Percentiles rank a stretch among this genome's conserved stretches.
These are phyloP conservation scores for Helobdella robusta DNA, from an alignment of 2,888 invertebrate genomes.

Conservation along the genomic window DNA sequence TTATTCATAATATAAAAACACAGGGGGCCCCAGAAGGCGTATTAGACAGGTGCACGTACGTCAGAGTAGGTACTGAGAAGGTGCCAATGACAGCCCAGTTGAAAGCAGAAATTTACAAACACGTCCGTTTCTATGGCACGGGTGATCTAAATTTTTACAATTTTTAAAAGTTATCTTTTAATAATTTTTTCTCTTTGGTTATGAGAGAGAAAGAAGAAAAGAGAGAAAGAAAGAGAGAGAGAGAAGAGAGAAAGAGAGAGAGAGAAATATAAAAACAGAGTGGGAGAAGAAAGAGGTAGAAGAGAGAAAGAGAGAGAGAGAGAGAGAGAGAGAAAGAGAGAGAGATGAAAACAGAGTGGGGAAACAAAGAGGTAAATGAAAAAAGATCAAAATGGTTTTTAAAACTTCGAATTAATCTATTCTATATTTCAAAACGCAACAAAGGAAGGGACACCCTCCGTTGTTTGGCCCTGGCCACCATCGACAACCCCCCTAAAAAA, in stretches of 20 bases:
- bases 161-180: no score
- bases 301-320: constrained; percentile 8
- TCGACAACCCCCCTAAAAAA: constrained; percentile 81
- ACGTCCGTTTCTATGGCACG: constrained; percentile 87
- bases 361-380: no score
- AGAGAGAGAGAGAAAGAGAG: constrained; percentile 11
- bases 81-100: constrained; percentile 78
- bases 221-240: no score
- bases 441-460: constrained; percentile 50
- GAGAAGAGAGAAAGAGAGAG: neutral
- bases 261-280: neutral
- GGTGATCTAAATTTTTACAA: constrained; percentile 48
- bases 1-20: no score
- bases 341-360: neutral
- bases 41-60: constrained; percentile 89
- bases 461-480: constrained; percentile 87
- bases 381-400: no score
- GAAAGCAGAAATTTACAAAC: constrained; percentile 82
- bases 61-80: constrained; percentile 83
- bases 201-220: no score
- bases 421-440: neutral
- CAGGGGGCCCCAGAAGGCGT: constrained; percentile 93
- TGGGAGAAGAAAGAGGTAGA: constrained; percentile 5
- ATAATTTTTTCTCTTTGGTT: no score
- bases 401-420: neutral